Percentiles rank a stretch among this genome's conserved stretches.
Evolutionary conservation across 2,113 vertebrate genomes (phyloP).

Genomic region (Eublepharis macularius): DNA sequence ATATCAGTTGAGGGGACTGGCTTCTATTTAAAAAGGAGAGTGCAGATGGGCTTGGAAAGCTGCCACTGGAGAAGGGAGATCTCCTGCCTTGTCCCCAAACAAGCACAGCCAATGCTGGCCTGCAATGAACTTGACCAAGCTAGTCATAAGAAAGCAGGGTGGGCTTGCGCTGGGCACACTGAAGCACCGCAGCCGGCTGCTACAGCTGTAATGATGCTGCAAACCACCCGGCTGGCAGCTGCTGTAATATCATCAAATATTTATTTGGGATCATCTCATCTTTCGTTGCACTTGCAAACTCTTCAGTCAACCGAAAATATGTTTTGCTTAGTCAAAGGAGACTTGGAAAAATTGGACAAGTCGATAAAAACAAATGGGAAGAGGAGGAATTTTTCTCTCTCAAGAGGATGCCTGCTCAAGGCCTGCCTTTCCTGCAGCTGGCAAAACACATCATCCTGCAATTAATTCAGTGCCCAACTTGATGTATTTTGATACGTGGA

Average conservation of each 20-base stretch:
- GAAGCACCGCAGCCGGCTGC: neutral
- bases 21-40: no score
- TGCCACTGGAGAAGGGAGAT: no score
- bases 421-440: neutral
- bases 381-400: neutral
- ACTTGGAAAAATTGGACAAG: neutral
- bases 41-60: no score
- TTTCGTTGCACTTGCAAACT: neutral
- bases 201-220: neutral
- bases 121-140: neutral
- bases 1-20: no score
- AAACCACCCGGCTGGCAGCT: neutral
- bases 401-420: no score
- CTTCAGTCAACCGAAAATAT: neutral
- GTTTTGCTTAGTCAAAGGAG: neutral
- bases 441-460: no score
- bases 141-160: neutral
- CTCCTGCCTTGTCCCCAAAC: no score
- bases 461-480: neutral
- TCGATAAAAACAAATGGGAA: neutral
- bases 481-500: neutral
- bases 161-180: no score
- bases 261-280: conserved; percentile 5
- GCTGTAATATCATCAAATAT: conserved; percentile 28
- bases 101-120: neutral